These are phyloP conservation scores for Ectobius pallidus DNA, from an alignment of 2,888 invertebrate species.

Conservation along the genomic window DNA sequence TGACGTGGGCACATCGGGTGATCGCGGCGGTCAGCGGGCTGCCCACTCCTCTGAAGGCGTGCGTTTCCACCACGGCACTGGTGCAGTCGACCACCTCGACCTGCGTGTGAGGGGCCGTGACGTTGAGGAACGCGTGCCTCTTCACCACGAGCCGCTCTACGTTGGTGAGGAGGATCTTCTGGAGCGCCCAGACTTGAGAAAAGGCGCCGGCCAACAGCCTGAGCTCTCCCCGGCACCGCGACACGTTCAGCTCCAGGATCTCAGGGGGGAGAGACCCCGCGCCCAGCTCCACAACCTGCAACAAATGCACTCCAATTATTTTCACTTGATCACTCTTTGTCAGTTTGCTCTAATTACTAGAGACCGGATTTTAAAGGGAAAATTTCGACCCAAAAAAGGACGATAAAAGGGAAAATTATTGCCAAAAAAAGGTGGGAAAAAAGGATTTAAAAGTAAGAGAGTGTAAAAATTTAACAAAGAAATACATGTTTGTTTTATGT, in stretches of 20 bases:
- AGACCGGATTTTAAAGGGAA: too few species aligned
- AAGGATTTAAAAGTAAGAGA: too few species aligned
- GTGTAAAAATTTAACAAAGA: too few species aligned
- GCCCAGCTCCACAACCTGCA: constrained; percentile 51
- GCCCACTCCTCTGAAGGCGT: constrained; percentile 66
- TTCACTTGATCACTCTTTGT: too few species aligned
- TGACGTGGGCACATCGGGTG: constrained; percentile 62
- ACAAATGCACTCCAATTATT: neutral
- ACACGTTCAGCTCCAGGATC: constrained; percentile 60
- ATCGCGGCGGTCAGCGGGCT: constrained; percentile 69
- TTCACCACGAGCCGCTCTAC: constrained; percentile 62
- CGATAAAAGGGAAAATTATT: too few species aligned
- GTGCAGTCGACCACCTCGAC: constrained; percentile 62
- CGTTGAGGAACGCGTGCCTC: constrained; percentile 64
- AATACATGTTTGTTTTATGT: too few species aligned
- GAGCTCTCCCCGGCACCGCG: constrained; percentile 63
- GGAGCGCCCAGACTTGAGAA: constrained; percentile 60
- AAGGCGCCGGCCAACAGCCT: constrained; percentile 64
- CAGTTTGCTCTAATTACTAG: too few species aligned
- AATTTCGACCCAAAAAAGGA: too few species aligned
- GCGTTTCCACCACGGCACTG: constrained; percentile 64
- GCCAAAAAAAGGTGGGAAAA: too few species aligned
- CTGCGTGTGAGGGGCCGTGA: constrained; percentile 64
- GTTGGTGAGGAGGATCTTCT: constrained; percentile 61
- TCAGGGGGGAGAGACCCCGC: constrained; percentile 63